These are phyloP conservation scores for Oncorhynchus keta DNA, from an alignment of 2,113 vertebrate genomes.

Conservation along the genomic window DNA sequence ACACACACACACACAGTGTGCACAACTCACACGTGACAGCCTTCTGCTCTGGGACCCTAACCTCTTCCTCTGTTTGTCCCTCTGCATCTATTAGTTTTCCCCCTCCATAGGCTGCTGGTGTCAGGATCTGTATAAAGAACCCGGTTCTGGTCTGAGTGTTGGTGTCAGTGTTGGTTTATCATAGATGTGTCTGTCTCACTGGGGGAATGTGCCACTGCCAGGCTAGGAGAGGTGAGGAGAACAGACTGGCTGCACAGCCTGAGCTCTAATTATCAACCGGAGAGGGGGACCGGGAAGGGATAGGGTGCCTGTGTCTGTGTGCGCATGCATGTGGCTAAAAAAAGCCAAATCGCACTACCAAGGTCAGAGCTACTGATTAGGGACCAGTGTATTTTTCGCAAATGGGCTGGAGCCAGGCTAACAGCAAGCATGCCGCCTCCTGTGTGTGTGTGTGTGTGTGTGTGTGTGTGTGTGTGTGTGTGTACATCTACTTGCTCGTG, in stretches of 20 bases:
- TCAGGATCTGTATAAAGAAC: too few relatives aligned
- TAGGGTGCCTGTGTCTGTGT: not conserved
- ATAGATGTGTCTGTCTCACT: not conserved
- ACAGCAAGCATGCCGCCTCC: too few relatives aligned
- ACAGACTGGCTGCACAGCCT: slow-evolving; percentile 8
- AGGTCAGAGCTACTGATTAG: slow-evolving; percentile 22
- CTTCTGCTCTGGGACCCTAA: not conserved
- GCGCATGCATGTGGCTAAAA: slow-evolving; percentile 4
- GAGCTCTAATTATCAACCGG: not conserved
- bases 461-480: too few relatives aligned
- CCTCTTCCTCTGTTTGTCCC: not conserved
- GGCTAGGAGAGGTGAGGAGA: slow-evolving; percentile 9
- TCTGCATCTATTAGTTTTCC: not conserved
- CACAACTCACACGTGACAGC: not conserved
- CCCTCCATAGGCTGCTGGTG: too few relatives aligned
- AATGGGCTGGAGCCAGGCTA: not conserved
- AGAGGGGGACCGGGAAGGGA: not conserved
- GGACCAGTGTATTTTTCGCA: not conserved
- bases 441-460: too few relatives aligned
- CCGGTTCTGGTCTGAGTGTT: not conserved
- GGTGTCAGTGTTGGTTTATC: not conserved
- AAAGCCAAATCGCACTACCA: not conserved
- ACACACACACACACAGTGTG: slow-evolving; percentile 1
- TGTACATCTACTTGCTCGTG: too few relatives aligned
- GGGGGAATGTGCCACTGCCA: not conserved